Percentiles rank a stretch among this genome's conserved stretches.
Evolutionary conservation across 2,888 invertebrate genomes (phyloP).

Genomic region (Tupiocoris notatus): DNA sequence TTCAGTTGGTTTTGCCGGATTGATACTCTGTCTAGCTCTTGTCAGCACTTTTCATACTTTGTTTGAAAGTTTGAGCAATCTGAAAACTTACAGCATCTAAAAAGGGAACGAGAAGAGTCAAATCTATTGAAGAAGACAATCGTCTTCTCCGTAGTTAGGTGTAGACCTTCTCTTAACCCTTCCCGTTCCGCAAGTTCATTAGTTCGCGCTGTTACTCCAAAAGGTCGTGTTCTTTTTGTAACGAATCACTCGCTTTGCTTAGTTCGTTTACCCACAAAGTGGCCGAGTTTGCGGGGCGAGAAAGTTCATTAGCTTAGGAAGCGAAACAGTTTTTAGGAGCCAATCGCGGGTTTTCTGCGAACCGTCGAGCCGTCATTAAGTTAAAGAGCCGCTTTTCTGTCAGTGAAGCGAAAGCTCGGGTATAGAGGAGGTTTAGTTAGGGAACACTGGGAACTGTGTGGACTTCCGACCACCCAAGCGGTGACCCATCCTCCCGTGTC

Average conservation of each 20-base stretch:
- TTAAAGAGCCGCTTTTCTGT: not conserved
- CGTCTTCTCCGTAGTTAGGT: too few species aligned
- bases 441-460: too few species aligned
- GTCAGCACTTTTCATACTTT: too few species aligned
- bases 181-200: too few species aligned
- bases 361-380: not conserved
- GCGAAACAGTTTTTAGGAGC: not conserved
- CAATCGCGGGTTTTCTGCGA: not conserved
- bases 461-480: not conserved
- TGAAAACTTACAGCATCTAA: too few species aligned
- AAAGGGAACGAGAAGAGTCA: too few species aligned
- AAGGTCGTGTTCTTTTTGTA: not conserved
- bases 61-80: too few species aligned
- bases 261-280: not conserved
- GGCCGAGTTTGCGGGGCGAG: not conserved
- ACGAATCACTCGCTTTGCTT: not conserved
- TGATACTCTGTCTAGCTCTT: too few species aligned
- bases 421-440: not conserved
- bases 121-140: too few species aligned
- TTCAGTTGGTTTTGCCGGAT: too few species aligned
- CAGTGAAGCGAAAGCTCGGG: not conserved
- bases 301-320: not conserved
- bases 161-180: too few species aligned
- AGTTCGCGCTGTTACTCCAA: not conserved
- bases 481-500: slow-evolving; percentile 4